These are phyloP conservation scores for Poliocrania exsul DNA, from an alignment of 2,797 vertebrate species.

Conservation along the genomic window DNA sequence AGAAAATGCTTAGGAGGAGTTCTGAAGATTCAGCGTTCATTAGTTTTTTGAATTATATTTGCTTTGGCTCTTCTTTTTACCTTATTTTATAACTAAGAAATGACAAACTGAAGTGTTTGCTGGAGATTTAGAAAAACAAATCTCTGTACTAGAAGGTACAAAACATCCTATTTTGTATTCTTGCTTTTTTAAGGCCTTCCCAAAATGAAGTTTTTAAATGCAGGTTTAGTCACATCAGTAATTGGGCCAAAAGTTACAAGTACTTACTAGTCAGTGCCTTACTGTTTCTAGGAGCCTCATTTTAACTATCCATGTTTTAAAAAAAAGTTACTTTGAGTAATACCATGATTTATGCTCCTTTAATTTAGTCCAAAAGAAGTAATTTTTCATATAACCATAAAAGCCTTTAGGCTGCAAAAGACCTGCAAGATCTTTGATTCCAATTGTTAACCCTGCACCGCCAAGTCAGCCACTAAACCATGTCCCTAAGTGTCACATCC, in stretches of 20 bases:
- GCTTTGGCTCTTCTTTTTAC: neutral
- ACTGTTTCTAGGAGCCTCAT: neutral
- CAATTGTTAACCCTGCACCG: neutral
- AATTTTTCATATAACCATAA: neutral
- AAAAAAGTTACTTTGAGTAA: neutral
- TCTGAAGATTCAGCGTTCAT: neutral
- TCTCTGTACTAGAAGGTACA: neutral
- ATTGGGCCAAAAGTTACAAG: neutral
- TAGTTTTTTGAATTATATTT: neutral
- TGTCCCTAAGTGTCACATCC: neutral
- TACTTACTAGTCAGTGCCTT: neutral
- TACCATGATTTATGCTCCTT: neutral
- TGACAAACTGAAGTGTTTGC: neutral
- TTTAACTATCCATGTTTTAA: neutral
- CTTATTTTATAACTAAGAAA: neutral
- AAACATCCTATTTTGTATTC: neutral
- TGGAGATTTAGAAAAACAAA: neutral
- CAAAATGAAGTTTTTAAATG: neutral
- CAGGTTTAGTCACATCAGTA: neutral
- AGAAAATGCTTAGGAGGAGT: neutral
- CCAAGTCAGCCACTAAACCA: neutral
- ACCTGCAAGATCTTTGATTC: neutral
- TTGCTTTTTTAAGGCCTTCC: neutral
- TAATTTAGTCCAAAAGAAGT: neutral
- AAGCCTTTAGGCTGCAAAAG: neutral